These are phyloP conservation scores for Sparus aurata DNA, from an alignment of 2,797 vertebrate species.

Conservation along the genomic window DNA sequence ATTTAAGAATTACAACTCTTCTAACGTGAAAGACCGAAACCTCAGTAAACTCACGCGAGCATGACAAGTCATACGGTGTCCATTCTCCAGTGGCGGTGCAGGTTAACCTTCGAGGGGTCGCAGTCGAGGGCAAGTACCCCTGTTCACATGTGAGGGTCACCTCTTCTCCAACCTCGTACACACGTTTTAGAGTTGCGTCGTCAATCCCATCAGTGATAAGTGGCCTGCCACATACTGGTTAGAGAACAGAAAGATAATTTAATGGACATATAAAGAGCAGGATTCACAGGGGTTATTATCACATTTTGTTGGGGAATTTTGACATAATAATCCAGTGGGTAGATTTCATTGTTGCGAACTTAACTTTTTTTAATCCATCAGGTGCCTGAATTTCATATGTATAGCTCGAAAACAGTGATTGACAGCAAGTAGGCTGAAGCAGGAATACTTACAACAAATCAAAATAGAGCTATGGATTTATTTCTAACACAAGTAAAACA, in stretches of 20 bases:
- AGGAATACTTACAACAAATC: background rate
- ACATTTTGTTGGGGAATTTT: background rate
- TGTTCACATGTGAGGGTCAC: slow-evolving; percentile 83
- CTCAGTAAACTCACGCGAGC: slow-evolving; percentile 86
- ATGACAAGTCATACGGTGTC: slow-evolving; percentile 84
- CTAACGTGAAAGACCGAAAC: background rate
- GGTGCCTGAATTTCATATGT: background rate
- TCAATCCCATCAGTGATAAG: slow-evolving; percentile 78
- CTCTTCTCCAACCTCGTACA: slow-evolving; percentile 86
- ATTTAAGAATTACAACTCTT: background rate
- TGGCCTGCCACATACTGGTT: slow-evolving; percentile 86
- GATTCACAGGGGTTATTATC: background rate
- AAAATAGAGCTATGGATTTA: background rate
- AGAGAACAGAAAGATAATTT: background rate
- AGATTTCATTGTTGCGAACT: background rate
- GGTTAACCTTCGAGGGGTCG: slow-evolving; percentile 71
- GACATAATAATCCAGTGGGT: background rate
- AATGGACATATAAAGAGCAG: background rate
- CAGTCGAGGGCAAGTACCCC: slow-evolving; percentile 78
- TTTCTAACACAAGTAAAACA: background rate
- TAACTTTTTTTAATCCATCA: background rate
- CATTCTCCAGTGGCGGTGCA: slow-evolving; percentile 86
- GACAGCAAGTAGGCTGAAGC: background rate
- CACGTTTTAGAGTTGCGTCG: slow-evolving; percentile 65
- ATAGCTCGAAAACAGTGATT: background rate